phyloP scores from a whole-genome alignment of 2,888 invertebrate species.

The Mactromeris polynyma region DNA sequence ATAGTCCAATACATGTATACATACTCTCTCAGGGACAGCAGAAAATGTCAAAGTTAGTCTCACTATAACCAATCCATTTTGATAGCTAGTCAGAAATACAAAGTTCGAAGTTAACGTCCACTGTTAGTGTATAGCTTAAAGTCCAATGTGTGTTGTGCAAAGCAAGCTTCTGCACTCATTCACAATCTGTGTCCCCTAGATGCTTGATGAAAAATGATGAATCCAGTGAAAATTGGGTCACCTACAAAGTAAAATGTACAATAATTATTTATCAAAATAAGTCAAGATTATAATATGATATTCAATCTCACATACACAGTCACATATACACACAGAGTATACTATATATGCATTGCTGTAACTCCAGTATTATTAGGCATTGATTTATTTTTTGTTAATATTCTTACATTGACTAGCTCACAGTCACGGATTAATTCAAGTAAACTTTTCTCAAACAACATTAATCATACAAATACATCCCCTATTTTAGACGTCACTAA shows the following conservation, averaged over 20 bases:
- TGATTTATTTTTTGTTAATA: not conserved
- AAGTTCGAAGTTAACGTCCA: not conserved
- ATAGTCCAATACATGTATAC: not conserved
- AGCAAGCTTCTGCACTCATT: not conserved
- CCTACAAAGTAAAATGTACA: not conserved
- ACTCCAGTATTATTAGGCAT: not conserved
- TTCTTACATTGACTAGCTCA: not conserved
- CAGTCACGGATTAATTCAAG: not conserved
- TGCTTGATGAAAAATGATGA: not conserved
- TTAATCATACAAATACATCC: no score
- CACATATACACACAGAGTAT: not conserved
- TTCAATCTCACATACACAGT: not conserved
- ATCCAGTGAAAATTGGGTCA: not conserved
- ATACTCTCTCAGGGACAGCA: not conserved
- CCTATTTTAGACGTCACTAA: no score
- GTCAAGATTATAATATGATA: not conserved
- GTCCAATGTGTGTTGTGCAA: not conserved
- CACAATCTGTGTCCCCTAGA: not conserved
- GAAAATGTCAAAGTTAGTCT: not conserved
- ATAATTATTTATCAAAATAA: not conserved
- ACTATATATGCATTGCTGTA: not conserved
- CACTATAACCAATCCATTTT: not conserved
- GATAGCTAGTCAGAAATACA: constrained; percentile 1
- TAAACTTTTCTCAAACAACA: not conserved
- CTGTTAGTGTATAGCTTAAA: not conserved